Base-by-base conservation (phyloP, 2,113 vertebrate species). In the Diadophis punctatus region DNA sequence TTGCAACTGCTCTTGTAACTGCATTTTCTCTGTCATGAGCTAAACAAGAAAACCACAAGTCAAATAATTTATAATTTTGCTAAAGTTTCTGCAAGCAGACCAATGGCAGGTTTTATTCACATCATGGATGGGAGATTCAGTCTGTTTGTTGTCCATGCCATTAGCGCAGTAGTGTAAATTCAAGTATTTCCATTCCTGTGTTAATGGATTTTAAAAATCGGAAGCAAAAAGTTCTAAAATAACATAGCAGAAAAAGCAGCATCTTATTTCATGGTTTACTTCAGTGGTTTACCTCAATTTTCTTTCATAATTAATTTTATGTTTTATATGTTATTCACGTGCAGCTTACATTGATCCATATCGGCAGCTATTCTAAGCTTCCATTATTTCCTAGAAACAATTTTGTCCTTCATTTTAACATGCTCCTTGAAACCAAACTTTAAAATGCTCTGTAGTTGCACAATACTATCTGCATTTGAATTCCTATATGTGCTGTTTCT, bases 1-100 rank as follows among this genome's bases (percentile, higher is more conserved):
- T 97, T 99, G 99, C 43, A 99, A 98, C 97, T 99, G 99, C 97
- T 99, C 99, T 96, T 99, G 99, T 55, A 99, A 97, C 92, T 99
- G 99, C 97, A 98, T 53, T 97, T 99, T 99, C 98, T 99, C 99
- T 0, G 98, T 97, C 94, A 96, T 95, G 55, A 99, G 95, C 99
- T 99, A 88, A 23, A 86, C 74, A 30, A 94, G 39, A 87, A 20
- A 93, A 4, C 10, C 0, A 0, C 92, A 96, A 80, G 84, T 86
- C 89, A 92, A 11, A 18, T 91, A 84, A n/a, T 68, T 88, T 91
- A 56, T 30, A 43, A 43, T 90, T 30, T 30, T 23, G 48, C 10
- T 52, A 30, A 91, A 90, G 52, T 39, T 52, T 12, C 22, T 52
- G 23, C 48, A 63, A 8, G 49, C n/a, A 91, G 18, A 27, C 8